phyloP scores from a whole-genome alignment of 2,797 vertebrate species.

The Morus bassanus region DNA sequence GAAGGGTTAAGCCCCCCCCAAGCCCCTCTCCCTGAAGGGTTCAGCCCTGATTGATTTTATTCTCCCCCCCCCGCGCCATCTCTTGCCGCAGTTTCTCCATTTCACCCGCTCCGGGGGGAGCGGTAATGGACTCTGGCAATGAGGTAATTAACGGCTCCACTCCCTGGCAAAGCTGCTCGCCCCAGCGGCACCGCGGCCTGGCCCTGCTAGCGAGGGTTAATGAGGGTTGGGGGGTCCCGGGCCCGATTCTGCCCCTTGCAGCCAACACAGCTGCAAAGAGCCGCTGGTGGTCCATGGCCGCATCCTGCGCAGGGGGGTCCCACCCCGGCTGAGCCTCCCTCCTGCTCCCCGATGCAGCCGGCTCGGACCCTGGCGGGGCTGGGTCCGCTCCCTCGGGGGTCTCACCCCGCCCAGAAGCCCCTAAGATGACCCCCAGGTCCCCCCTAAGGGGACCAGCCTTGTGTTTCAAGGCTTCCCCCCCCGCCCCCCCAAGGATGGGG shows the following conservation, averaged over 20 bases:
- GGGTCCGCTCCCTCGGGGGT: background rate
- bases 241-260: background rate
- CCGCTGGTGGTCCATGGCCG: rapidly evolving
- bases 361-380: rapidly evolving
- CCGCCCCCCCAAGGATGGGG: no score
- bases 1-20: background rate
- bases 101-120: conserved; percentile 37
- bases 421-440: background rate
- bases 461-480: background rate
- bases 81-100: conserved; percentile 9
- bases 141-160: conserved; percentile 60
- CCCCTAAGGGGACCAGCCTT: rapidly evolving
- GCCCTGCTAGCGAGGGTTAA: background rate
- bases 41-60: background rate
- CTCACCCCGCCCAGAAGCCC: background rate
- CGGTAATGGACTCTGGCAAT: conserved; percentile 59
- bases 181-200: background rate
- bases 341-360: rapidly evolving
- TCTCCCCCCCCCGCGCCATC: no score
- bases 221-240: background rate
- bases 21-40: background rate
- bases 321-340: background rate
- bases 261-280: background rate
- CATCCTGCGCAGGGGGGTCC: background rate
- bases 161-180: background rate